Evolutionary conservation across 2,797 vertebrate genomes (phyloP), one percentile per base, ranked within the genome.

Genomic region (Taeniopygia guttata): DNA sequence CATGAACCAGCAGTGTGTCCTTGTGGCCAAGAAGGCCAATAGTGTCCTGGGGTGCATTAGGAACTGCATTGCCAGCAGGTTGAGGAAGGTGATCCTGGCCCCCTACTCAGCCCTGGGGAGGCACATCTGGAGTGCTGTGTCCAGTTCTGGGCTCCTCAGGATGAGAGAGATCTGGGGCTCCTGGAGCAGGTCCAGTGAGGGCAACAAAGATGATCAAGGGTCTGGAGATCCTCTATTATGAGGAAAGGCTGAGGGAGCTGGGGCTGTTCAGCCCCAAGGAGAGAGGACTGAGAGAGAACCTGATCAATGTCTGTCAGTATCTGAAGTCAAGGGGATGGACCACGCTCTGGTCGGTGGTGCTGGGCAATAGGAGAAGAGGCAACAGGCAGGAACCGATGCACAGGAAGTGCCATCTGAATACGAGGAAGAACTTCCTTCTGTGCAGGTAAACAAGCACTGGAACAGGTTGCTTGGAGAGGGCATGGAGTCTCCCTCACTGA

Each of bases 21-120:
- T 48, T 42, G 4, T 27, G 42, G 13, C 54, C 62, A 27, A 32
- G 62, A 22, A 42, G 15, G 60, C 13, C n/a, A 26, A 1, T 6
- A 15, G n/a, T 8, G 10, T 46, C 45, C 38, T n/a, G 16, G n/a
- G 52, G 1, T 25, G 4, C 46, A 22, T 40, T 13, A 30, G 34
- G 40, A 74, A 27, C 3, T 9, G 25, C 54, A 32, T 0, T 46
- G 45, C 18, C 59, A 34, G 11, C 9, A 52, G 11, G 25, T 9
- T 0, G 40, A 0, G 29, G 46, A 9, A 52, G 45, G 14, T 4
- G 25, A 54, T 67, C 29, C 40, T 52, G n/a, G 0, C 17, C 10
- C 34, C 46, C 40, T 40, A 0, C 40, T 52, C 60, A 59, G 68
- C 21, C 76, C 20, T 59, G 17, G 4, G 40, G 60, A 34, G 38